Percentiles rank a stretch among this genome's conserved stretches.
Conservation (phyloP, 2,797 vertebrate species). For the Micromesistius poutassou region DNA sequence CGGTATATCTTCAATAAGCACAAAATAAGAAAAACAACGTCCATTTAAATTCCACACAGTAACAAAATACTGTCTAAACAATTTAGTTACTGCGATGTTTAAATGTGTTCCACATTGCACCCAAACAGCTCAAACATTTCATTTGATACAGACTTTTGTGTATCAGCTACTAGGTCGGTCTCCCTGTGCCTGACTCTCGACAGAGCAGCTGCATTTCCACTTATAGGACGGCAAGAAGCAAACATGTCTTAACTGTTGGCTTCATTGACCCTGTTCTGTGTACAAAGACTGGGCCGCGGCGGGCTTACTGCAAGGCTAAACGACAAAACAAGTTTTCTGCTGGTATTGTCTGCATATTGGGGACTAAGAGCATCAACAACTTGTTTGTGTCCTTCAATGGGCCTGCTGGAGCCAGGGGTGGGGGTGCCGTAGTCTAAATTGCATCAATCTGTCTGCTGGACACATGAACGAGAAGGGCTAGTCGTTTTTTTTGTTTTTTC, state of each 20-base stretch:
- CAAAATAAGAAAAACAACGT: background rate
- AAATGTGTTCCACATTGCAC: too few species aligned
- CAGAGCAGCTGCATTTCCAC: background rate
- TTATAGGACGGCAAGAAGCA: background rate
- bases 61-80: background rate
- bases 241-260: background rate
- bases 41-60: background rate
- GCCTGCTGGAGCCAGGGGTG: background rate
- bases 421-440: background rate
- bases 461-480: background rate
- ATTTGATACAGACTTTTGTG: background rate
- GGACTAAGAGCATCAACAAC: background rate
- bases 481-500: background rate
- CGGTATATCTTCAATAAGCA: background rate
- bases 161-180: background rate
- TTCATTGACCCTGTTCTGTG: background rate
- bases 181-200: background rate
- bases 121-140: background rate
- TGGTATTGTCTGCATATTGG: background rate
- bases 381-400: too few species aligned
- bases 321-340: too few species aligned
- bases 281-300: too few species aligned
- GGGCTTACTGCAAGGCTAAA: background rate
- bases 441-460: background rate
- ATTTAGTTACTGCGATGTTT: background rate